These are phyloP conservation scores for Cataglyphis cursor DNA, from an alignment of 2,888 invertebrate species.

Conservation along the genomic window DNA sequence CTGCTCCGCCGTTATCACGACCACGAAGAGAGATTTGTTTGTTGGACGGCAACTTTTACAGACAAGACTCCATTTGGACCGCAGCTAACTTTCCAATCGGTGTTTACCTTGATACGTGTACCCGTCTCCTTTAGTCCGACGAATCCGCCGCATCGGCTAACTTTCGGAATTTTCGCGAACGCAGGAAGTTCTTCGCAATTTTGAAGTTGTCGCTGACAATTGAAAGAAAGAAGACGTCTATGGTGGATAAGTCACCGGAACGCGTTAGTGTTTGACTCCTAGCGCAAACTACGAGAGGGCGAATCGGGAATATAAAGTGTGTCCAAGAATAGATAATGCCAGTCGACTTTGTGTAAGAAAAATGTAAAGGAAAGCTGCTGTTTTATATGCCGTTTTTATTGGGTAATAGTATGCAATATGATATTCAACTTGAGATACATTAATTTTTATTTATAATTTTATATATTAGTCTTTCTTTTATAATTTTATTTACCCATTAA, in stretches of 20 bases:
- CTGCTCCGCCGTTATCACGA: constrained; percentile 46
- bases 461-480: not conserved
- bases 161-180: constrained; percentile 63
- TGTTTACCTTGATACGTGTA: constrained; percentile 81
- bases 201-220: constrained; percentile 58
- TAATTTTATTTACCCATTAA: not conserved
- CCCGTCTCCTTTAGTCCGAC: constrained; percentile 27
- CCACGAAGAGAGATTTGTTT: constrained; percentile 75
- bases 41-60: constrained; percentile 77
- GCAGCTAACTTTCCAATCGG: constrained; percentile 81
- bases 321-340: constrained; percentile 37
- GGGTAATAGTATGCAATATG: not conserved
- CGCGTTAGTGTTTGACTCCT: constrained; percentile 23
- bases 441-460: not conserved
- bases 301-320: constrained; percentile 43
- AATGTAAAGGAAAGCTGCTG: not conserved
- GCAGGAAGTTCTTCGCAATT: constrained; percentile 61
- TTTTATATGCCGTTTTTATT: not conserved
- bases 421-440: not conserved
- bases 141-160: constrained; percentile 56
- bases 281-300: constrained; percentile 25
- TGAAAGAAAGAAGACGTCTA: constrained; percentile 47
- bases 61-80: constrained; percentile 75
- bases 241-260: constrained; percentile 46
- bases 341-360: not conserved